Evolutionary conservation across 2,888 invertebrate genomes (phyloP).

Genomic region (Rambutsinella grinnellia): DNA sequence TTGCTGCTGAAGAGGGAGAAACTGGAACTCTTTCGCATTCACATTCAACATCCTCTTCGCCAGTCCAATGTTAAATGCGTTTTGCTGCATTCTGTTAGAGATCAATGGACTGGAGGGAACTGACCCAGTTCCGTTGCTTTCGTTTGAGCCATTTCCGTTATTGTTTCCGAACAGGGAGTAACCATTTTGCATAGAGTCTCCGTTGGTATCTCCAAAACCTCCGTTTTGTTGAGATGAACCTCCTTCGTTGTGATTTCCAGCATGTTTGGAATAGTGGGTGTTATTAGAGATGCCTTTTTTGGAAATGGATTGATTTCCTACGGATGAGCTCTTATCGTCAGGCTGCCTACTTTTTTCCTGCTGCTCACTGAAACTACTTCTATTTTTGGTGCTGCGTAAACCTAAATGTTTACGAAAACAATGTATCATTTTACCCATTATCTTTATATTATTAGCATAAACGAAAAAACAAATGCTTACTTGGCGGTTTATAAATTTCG

Average conservation of each 20-base stretch:
- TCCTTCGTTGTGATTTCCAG: neutral
- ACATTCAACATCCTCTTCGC: slow-evolving; percentile 75
- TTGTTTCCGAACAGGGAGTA: slow-evolving; percentile 35
- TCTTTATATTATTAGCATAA: too few relatives aligned
- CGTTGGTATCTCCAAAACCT: slow-evolving; percentile 1
- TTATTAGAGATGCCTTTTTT: slow-evolving; percentile 1
- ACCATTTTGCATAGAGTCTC: slow-evolving; percentile 11
- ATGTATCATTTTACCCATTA: too few relatives aligned
- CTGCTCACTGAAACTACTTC: slow-evolving; percentile 28
- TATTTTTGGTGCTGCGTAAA: slow-evolving; percentile 37
- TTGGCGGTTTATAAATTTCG: slow-evolving; percentile 48
- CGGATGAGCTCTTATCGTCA: slow-evolving; percentile 1
- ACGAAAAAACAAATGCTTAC: slow-evolving; percentile 9
- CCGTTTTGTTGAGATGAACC: slow-evolving; percentile 17
- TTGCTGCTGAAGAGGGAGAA: slow-evolving; percentile 36
- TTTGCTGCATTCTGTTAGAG: slow-evolving; percentile 29
- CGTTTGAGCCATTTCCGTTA: slow-evolving; percentile 1
- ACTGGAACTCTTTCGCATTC: slow-evolving; percentile 86
- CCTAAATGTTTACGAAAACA: slow-evolving; percentile 19
- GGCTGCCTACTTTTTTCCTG: slow-evolving; percentile 5
- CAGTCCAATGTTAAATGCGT: slow-evolving; percentile 24
- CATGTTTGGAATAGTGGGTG: neutral
- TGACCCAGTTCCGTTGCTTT: slow-evolving; percentile 5
- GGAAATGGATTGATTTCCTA: neutral
- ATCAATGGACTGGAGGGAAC: slow-evolving; percentile 46